Evolutionary conservation across 1,140 invertebrate genomes (phyloP), one percentile per base, ranked within the genome.

Genomic region (Thaumetopoea pityocampa): DNA sequence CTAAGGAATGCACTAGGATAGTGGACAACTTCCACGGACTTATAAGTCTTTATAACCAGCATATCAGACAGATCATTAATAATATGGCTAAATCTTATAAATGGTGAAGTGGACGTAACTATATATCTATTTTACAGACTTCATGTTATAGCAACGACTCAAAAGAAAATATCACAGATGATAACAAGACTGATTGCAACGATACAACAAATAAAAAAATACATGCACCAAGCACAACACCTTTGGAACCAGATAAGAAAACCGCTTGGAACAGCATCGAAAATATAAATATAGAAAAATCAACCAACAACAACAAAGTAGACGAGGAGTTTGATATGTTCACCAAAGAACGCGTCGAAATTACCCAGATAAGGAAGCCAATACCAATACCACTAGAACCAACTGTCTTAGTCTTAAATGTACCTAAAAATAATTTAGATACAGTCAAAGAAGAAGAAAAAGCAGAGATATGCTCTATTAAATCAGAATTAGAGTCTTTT

Each of bases 291-390:
- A 20, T 10, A 56, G 62, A 28, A 59, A 29, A 32, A 50, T 4
- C 7, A 48, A n/a, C n/a, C n/a, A n/a, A n/a, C n/a, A n/a, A n/a
- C 3, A 67, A 61, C 18, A 59, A 67, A 34, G 52, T 84, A 0
- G 82, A 86, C 28, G 63, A 80, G 35, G 84, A 85, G 52, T 86
- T 86, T 17, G 84, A 86, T 28, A 62, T 58, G 9, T 82, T 86
- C 17, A 71, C 71, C 7, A 70, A 84, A 68, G 65, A 80, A 46
- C 56, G 82, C 36, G 34, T 64, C 3, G 70, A 77, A 26, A 53
- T n/a, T n/a, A n/a, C 40, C 14, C 32, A 41, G 45, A 49, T 42
- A 30, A 51, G 30, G 38, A 64, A 51, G 52, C 47, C 58, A 10
- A 42, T 29, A 30, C 65, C 61, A 17, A 51, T 61, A 11, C 67